Evolutionary conservation across 2,797 vertebrate genomes (phyloP), one percentile per base, ranked within the genome.

Genomic region (Xenopus petersii): DNA sequence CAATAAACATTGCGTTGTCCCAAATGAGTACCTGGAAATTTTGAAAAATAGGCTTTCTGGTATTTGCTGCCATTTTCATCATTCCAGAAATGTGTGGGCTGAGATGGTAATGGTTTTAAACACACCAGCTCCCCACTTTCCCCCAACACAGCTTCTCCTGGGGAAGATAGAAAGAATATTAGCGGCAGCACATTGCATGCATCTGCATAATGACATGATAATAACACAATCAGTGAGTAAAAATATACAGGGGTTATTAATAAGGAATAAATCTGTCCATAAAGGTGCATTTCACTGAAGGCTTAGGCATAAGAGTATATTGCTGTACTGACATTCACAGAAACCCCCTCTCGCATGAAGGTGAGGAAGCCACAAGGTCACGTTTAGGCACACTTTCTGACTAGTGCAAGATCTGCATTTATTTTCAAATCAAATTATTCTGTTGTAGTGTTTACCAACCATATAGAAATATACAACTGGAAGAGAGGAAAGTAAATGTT

Each of bases 11-110:
- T 51, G 15, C 11, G 12, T 12, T 51, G 15, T 51, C 15, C 49
- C 51, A 68, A 73, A 60, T 33, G 33, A 84, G 0, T 75, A 97
- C 97, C 96, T 80, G 95, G 92, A 85, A 92, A 98, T 67, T 88
- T 92, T 59, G 95, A 95, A 83, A 99, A 99, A 86, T 98, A 98
- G 0, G 97, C 96, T 83, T 98, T 98, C 79, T 92, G 86, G 82
- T 99, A 98, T 85, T 98, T 99, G 91, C 67, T 94, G 2, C 94
- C 92, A 0, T 93, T 94, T 76, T 98, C 95, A 0, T 99, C 97
- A 0, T 97, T 98, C 97, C 97, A 99, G 88, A 99, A 99, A 85
- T 95, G 93, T 0, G 95, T 98, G 67, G 97, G 97, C 82, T 98
- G 97, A 79, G 95, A 97, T 59, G 97, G 97, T 58, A 98, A 86